Evolutionary conservation across 2,888 invertebrate species (phyloP), one percentile per base, ranked within the genome.

Genomic region (Macaria liturata): DNA sequence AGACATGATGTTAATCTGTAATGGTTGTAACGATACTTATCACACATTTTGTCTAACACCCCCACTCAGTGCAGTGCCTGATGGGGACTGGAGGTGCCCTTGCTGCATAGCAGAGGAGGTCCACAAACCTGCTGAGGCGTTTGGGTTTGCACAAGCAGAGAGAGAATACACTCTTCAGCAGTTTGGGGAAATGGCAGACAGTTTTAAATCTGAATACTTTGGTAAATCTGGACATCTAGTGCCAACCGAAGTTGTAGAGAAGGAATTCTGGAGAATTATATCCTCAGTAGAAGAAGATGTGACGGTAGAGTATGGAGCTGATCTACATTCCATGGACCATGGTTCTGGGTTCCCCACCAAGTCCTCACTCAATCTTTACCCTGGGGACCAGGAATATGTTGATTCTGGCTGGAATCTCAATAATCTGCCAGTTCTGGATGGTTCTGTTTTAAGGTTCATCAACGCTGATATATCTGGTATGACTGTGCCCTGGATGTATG

Each of bases 401-500:
- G 91, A 93, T 69, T 95, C 95, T 62, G 94, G 94, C 3, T 96
- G 95, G 96, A 96, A 96, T 83, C 84, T 96, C 65, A 96, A 96
- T 83, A 96, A 96, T 76, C 81, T 96, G 64, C 95, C 96, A 34
- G 93, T 95, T 8, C 81, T 95, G 50, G 93, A 94, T 66, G 94
- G 95, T 52, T 95, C 95, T 49, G 95, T 96, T 0, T 88, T 96
- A 54, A 93, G 94, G 69, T 95, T 95, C 80, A 95, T 96, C 67
- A 94, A 95, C 84, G 94, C 94, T 57, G 95, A 95, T 72, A 96
- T 96, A 73, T 95, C 95, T 58, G 96, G 96, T 48, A 92, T 92
- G 92, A 92, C 92, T 73, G 94, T 95, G 5, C 96, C 96, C 8
- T 96, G 96, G 96, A 95, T 96, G 93, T 96, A 96, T 88, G 96